phyloP scores from a whole-genome alignment of 2,113 vertebrate species.

The Coregonus clupeaformis region DNA sequence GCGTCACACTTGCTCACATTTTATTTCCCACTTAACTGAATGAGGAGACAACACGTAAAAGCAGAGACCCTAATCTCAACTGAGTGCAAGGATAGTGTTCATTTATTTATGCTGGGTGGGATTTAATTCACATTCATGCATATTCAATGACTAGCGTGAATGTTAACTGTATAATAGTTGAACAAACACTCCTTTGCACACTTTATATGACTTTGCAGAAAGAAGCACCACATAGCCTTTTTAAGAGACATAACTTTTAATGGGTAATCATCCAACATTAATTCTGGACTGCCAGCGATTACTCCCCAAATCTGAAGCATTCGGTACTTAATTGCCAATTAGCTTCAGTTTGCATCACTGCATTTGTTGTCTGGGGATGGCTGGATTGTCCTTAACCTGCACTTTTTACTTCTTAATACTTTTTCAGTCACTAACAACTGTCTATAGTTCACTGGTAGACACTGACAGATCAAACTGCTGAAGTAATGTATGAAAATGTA shows the following conservation, averaged over 20 bases:
- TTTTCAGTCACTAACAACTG: neutral
- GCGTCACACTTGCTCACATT: neutral
- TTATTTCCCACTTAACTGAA: constrained; percentile 16
- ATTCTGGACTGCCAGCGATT: constrained; percentile 45
- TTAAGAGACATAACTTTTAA: constrained; percentile 40
- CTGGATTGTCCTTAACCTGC: constrained; percentile 8
- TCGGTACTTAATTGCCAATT: constrained; percentile 58
- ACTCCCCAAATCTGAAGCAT: constrained; percentile 56
- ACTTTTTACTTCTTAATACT: neutral
- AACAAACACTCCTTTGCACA: neutral
- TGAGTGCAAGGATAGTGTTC: constrained; percentile 29
- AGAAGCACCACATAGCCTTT: neutral
- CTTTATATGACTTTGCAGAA: neutral
- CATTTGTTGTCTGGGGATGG: neutral
- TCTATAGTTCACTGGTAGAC: neutral
- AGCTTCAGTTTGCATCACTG: constrained; percentile 45
- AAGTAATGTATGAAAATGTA: too few relatives aligned
- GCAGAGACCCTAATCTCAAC: constrained; percentile 9
- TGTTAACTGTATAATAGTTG: neutral
- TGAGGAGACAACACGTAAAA: constrained; percentile 19
- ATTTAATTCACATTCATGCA: constrained; percentile 39
- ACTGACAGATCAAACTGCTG: constrained; percentile 22
- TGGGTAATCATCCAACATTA: constrained; percentile 41
- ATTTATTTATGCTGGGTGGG: constrained; percentile 45
- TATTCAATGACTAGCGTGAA: constrained; percentile 21